Evolutionary conservation across 2,888 invertebrate genomes (phyloP).

Genomic region (Rhabditoides inermis): DNA sequence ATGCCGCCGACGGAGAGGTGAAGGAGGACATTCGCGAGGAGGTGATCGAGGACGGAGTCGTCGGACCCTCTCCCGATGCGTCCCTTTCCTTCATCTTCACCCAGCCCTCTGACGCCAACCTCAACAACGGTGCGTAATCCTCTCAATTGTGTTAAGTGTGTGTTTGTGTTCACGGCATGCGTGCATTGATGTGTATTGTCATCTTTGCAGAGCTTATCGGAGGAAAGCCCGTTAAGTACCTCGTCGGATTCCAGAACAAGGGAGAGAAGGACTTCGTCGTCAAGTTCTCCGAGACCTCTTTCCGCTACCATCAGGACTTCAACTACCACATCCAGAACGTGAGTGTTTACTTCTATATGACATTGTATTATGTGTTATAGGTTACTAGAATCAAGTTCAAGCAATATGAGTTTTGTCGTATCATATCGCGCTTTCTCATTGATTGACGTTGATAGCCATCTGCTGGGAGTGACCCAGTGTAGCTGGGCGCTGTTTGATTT

Average conservation of each 20-base stretch:
- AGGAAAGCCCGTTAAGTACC: slow-evolving; percentile 81
- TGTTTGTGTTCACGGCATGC: not conserved
- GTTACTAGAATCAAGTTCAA: no score
- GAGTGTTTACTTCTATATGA: slow-evolving; percentile 23
- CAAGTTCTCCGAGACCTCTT: slow-evolving; percentile 88
- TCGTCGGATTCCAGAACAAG: slow-evolving; percentile 91
- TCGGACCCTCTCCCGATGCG: slow-evolving; percentile 75
- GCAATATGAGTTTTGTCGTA: no score
- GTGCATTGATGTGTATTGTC: not conserved
- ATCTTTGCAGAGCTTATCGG: slow-evolving; percentile 70
- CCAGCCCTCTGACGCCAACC: slow-evolving; percentile 51
- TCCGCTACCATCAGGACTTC: slow-evolving; percentile 97
- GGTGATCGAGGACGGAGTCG: slow-evolving; percentile 51
- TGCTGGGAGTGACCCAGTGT: no score
- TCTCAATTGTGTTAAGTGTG: not conserved
- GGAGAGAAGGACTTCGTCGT: slow-evolving; percentile 81
- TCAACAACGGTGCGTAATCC: slow-evolving; percentile 59
- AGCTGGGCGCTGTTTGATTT: no score
- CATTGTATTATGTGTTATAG: not conserved
- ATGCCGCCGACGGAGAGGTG: slow-evolving; percentile 41
- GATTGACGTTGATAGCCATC: no score
- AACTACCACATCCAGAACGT: slow-evolving; percentile 91
- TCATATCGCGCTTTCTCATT: no score
- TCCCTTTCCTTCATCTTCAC: slow-evolving; percentile 80
- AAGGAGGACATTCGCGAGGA: slow-evolving; percentile 28